Evolutionary conservation across 2,113 vertebrate genomes (phyloP).

Genomic region (Neomonachus schauinslandi): DNA sequence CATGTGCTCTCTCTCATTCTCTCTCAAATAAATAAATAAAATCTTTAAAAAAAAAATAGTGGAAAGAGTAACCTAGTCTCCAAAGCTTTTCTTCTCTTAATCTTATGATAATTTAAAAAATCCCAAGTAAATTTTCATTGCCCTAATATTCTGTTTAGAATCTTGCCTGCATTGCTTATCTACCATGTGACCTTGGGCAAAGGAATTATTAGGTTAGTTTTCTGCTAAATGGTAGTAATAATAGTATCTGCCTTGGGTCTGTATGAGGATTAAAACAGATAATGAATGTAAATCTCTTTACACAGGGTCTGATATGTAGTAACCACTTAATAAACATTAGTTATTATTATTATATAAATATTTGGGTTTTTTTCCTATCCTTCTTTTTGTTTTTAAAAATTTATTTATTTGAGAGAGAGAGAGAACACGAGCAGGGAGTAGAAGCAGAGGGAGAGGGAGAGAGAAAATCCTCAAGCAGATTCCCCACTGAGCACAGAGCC

Average conservation of each 20-base stretch:
- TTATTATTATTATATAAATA: neutral
- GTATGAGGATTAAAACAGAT: neutral
- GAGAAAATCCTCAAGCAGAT: neutral
- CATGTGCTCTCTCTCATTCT: too few relatives aligned
- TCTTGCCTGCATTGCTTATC: neutral
- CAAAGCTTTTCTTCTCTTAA: neutral
- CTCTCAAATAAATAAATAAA: too few relatives aligned
- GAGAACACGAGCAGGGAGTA: neutral
- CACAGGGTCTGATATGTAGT: neutral
- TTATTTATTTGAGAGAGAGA: neutral
- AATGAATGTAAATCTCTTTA: neutral
- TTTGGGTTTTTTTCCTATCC: neutral
- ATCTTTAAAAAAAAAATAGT: neutral
- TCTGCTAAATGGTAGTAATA: slow-evolving; percentile 9
- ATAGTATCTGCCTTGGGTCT: neutral
- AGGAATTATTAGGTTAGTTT: neutral
- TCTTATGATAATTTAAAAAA: neutral
- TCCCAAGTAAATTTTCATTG: neutral
- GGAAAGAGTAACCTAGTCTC: neutral
- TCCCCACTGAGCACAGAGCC: neutral
- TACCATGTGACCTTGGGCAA: neutral
- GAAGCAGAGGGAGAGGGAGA: neutral
- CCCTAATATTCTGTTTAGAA: neutral
- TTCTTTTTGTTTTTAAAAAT: neutral
- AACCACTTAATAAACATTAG: neutral